These are phyloP conservation scores for Climacteris rufus DNA, from an alignment of 2,113 vertebrate genomes.

Conservation along the genomic window DNA sequence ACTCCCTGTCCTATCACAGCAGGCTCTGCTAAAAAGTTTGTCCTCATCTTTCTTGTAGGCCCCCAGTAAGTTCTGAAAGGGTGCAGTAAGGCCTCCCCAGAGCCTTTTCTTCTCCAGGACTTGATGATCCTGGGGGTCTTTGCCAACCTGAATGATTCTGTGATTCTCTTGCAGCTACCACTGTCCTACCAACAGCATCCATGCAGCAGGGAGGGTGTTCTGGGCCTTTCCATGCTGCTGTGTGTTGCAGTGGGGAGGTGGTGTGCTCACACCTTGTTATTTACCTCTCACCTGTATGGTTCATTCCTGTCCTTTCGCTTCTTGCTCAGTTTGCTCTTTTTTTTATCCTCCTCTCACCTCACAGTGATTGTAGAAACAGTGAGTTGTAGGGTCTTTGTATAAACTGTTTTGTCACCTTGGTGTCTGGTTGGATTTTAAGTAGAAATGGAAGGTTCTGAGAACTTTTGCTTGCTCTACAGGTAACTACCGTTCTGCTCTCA, in stretches of 20 bases:
- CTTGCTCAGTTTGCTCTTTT: background rate
- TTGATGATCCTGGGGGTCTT: background rate
- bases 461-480: slow-evolving; percentile 63
- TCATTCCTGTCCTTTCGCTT: background rate
- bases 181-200: background rate
- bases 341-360: background rate
- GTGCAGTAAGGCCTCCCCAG: background rate
- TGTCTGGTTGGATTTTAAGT: background rate
- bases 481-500: slow-evolving; percentile 90
- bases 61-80: background rate
- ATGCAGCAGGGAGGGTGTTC: background rate
- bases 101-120: background rate
- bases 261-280: background rate
- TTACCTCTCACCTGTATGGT: background rate
- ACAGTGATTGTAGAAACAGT: fast-evolving
- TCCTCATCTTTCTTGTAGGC: background rate
- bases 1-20: too few relatives aligned
- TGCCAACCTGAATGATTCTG: background rate
- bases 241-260: background rate
- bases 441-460: background rate
- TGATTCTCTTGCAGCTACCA: background rate
- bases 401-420: background rate
- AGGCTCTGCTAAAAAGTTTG: background rate
- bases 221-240: background rate
- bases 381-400: background rate